Conservation (phyloP, 2,113 vertebrate genomes). For the Atherinomorus stipes region DNA sequence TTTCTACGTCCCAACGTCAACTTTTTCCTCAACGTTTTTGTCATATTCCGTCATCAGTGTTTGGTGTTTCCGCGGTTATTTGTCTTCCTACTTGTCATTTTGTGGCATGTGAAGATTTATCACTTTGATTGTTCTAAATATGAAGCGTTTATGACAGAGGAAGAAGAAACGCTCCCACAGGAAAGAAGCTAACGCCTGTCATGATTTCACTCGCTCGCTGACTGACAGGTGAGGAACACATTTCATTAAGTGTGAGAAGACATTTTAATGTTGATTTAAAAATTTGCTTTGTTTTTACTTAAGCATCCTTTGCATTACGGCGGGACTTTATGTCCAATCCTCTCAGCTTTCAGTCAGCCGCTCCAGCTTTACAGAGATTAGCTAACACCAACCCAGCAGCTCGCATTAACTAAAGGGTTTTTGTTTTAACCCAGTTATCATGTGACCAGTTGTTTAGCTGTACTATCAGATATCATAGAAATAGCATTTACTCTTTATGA, state of each 20-base stretch:
- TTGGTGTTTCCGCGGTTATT: no score
- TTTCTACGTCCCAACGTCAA: neutral
- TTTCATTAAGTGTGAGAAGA: neutral
- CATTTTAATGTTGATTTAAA: neutral
- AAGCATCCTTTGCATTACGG: slow-evolving; percentile 24
- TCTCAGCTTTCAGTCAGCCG: slow-evolving; percentile 65
- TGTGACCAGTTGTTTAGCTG: neutral
- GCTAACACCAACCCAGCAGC: slow-evolving; percentile 1
- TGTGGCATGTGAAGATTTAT: neutral
- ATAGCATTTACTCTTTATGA: neutral
- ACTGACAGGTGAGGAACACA: slow-evolving; percentile 51
- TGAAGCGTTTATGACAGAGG: slow-evolving; percentile 14
- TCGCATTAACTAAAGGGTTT: neutral
- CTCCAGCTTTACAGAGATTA: slow-evolving; percentile 8
- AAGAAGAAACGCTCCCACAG: slow-evolving; percentile 1
- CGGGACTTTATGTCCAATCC: slow-evolving; percentile 25
- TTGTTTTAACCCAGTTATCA: neutral
- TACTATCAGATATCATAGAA: neutral
- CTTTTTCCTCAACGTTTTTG: neutral
- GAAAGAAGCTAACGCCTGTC: neutral
- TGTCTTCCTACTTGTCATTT: neutral
- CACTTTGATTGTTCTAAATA: neutral
- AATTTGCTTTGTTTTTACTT: neutral
- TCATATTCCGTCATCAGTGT: neutral
- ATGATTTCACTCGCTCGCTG: slow-evolving; percentile 22